phyloP scores from a whole-genome alignment of 2,797 vertebrate genomes.

The Euthynnus affinis region DNA sequence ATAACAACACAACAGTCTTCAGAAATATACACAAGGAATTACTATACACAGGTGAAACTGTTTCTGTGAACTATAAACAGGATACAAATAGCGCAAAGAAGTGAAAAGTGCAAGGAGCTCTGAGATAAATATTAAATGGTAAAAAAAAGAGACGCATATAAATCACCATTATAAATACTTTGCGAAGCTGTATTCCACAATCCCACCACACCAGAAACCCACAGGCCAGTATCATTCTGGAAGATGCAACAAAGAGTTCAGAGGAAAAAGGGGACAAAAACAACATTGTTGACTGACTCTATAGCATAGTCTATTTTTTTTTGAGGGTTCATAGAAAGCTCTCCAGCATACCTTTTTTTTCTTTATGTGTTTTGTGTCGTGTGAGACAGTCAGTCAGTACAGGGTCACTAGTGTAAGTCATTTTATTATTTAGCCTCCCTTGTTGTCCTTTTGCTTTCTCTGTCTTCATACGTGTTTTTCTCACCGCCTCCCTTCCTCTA shows the following conservation, averaged over 20 bases:
- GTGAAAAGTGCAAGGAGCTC: too few relatives aligned
- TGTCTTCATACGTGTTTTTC: conserved; percentile 11
- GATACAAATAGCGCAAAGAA: background rate
- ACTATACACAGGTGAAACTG: background rate
- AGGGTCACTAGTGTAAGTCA: conserved; percentile 13
- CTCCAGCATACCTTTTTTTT: conserved; percentile 57
- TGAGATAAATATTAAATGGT: too few relatives aligned
- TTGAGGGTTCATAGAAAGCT: conserved; percentile 63
- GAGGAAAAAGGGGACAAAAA: conserved; percentile 59
- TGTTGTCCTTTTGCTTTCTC: conserved; percentile 1
- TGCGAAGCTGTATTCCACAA: background rate
- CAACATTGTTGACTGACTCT: conserved; percentile 47
- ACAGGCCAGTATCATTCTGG: conserved; percentile 61
- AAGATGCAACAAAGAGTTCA: conserved; percentile 56
- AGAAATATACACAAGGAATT: background rate
- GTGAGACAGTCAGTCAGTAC: conserved; percentile 40
- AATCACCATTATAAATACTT: background rate
- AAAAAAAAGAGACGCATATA: too few relatives aligned
- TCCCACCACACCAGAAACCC: background rate
- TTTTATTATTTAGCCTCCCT: background rate
- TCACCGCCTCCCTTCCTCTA: conserved; percentile 62
- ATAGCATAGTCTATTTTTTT: conserved; percentile 38
- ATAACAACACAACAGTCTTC: background rate
- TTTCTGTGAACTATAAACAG: background rate
- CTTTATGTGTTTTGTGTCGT: conserved; percentile 58